phyloP scores from a whole-genome alignment of 2,888 invertebrate species.

The Caradrina kadenii region DNA sequence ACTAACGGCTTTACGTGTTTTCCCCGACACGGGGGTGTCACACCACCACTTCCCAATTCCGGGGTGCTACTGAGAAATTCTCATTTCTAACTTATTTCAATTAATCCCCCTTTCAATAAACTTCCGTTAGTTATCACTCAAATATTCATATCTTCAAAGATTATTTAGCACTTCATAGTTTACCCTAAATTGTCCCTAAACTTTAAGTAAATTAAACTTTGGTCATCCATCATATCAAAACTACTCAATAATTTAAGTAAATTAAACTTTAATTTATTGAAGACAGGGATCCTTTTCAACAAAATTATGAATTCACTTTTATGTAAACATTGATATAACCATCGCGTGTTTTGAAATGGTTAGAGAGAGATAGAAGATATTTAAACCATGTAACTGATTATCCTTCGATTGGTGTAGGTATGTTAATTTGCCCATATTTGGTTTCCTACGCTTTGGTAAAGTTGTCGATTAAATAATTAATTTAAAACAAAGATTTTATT shows the following conservation, averaged over 20 bases:
- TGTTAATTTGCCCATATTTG: constrained; percentile 6
- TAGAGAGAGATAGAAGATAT: background rate
- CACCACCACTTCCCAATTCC: no score
- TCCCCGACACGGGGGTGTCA: no score
- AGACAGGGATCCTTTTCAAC: no score
- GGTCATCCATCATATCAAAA: constrained; percentile 12
- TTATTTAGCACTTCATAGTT: constrained; percentile 22
- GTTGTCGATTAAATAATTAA: constrained; percentile 4
- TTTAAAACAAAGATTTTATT: constrained; percentile 5
- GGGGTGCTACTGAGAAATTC: no score
- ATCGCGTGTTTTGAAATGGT: no score
- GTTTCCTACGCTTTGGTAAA: constrained; percentile 10
- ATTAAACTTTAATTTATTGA: background rate
- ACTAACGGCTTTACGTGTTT: no score
- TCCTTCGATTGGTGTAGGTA: background rate
- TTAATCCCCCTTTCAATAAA: background rate
- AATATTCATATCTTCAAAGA: constrained; percentile 27
- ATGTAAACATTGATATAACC: no score
- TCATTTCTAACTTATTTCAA: background rate
- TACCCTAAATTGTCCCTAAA: background rate
- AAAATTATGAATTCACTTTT: no score
- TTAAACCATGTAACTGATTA: background rate
- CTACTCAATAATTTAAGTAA: constrained; percentile 2
- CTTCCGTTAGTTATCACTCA: background rate
- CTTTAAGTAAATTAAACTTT: constrained; percentile 23